These are phyloP conservation scores for Sarcophaga variegata DNA, from an alignment of 2,888 invertebrate species.

Conservation along the genomic window DNA sequence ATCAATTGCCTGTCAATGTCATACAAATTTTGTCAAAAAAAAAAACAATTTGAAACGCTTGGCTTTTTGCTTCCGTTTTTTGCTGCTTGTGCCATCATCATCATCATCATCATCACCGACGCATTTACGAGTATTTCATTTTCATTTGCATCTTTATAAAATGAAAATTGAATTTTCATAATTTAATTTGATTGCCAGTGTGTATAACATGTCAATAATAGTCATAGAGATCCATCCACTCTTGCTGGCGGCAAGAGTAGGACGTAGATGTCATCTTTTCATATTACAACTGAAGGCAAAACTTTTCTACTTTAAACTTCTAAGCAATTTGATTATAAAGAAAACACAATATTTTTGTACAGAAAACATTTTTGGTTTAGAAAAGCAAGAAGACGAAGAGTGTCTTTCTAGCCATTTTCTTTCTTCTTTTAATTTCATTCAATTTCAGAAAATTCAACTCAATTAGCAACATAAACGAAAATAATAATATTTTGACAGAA, in stretches of 20 bases:
- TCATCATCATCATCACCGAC: conserved; percentile 38
- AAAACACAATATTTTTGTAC: conserved; percentile 29
- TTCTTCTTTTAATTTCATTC: background rate
- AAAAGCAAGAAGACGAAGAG: background rate
- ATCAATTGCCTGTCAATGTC: conserved; percentile 66
- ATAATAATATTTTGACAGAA: background rate
- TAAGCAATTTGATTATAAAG: conserved; percentile 61
- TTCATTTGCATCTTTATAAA: conserved; percentile 64
- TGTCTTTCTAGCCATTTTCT: background rate
- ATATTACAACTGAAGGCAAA: background rate
- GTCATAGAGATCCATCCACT: conserved; percentile 32
- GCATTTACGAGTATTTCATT: conserved; percentile 50
- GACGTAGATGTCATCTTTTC: background rate
- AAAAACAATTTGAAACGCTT: conserved; percentile 46
- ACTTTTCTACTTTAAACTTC: conserved; percentile 49
- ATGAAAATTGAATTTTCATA: conserved; percentile 69
- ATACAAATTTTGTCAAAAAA: conserved; percentile 54
- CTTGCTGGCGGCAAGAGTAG: background rate
- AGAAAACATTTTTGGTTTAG: conserved; percentile 31
- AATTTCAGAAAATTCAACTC: background rate
- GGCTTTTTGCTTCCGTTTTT: conserved; percentile 1
- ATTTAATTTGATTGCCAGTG: conserved; percentile 65
- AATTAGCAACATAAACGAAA: background rate
- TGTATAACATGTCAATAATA: conserved; percentile 47
- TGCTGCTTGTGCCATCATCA: conserved; percentile 22